A percentile compares a stretch with the other conserved stretches of the same genome.
Conservation (phyloP, 2,797 vertebrate genomes). For the Sebastes cheni region DNA sequence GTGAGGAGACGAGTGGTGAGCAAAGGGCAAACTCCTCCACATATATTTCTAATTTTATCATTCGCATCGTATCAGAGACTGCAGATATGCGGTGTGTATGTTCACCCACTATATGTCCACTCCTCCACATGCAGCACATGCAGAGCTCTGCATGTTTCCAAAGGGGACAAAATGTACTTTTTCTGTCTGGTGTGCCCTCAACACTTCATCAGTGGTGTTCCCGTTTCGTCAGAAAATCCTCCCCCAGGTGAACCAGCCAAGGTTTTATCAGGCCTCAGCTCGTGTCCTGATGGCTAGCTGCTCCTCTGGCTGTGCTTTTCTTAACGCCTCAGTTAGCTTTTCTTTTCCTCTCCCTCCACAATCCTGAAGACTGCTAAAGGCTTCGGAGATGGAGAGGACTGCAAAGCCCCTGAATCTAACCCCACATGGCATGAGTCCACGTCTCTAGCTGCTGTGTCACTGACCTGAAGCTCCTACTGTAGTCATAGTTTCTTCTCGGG, state of each 20-base stretch:
- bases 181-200: neutral
- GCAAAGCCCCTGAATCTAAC: neutral
- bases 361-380: constrained; percentile 11
- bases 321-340: constrained; percentile 26
- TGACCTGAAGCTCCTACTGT: constrained; percentile 15
- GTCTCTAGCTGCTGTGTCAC: constrained; percentile 5
- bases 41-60: constrained; percentile 15
- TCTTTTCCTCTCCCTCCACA: neutral
- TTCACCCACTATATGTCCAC: constrained; percentile 18
- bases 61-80: constrained; percentile 6
- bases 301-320: constrained; percentile 20
- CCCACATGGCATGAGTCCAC: constrained; percentile 10
- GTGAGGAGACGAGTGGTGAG: neutral
- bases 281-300: constrained; percentile 11
- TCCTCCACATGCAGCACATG: constrained; percentile 17
- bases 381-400: constrained; percentile 16
- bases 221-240: constrained; percentile 1
- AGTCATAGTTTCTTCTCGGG: constrained; percentile 1
- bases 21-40: constrained; percentile 30
- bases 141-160: constrained; percentile 1
- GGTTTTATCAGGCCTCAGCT: constrained; percentile 10
- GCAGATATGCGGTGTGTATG: constrained; percentile 1
- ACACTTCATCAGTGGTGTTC: neutral
- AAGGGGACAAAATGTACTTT: neutral
- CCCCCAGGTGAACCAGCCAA: neutral